Base-by-base conservation (phyloP, 1,140 invertebrate species). In the Eurosta solidaginis region DNA sequence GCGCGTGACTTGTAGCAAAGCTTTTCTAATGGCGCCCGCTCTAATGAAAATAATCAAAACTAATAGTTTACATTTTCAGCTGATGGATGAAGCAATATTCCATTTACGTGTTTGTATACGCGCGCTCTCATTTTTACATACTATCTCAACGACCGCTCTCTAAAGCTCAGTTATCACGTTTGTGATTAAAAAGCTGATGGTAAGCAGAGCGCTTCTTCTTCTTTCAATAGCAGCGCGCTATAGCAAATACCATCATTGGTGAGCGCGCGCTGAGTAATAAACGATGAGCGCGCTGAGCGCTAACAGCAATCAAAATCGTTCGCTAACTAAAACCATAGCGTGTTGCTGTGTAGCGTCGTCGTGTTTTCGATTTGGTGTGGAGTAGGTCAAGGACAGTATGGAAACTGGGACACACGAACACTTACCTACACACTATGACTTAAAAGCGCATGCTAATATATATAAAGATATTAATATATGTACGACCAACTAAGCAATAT, bases 301-400 rank as follows among this genome's bases (percentile, higher is more conserved):
- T 7, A 10, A 22, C 50, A 54, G n/a, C 59, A 17, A 68, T 40
- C 14, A 47, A 36, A n/a, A n/a, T n/a, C 5, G 12, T 40, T 40
- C 59, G 22, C 27, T 14, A 33, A 68, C n/a, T 40, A 36, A 29
- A n/a, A 40, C 22, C 40, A 12, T n/a, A 33, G 20, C 36, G 59
- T n/a, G 7, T 22, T 42, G 59, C 33, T 68, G 14, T 78, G 49
- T 63, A n/a, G 73, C 36, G n/a, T n/a, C n/a, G n/a, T n/a, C n/a
- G 52, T 78, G 42, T 74, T 54, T 74, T 78, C 68, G 74, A 75
- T 78, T 78, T 82, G 80, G 83, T 83, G 82, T 85, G 85, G 85
- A 87, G 85, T 87, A 87, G 85, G 85, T 87, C 85, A 87, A 87
- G 85, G 85, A 87, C 85, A 87, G 84, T 83, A 80, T 85, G 82